Evolutionary conservation across 2,113 vertebrate species (phyloP), one percentile per base, ranked within the genome.

Genomic region (Asarcornis scutulata): DNA sequence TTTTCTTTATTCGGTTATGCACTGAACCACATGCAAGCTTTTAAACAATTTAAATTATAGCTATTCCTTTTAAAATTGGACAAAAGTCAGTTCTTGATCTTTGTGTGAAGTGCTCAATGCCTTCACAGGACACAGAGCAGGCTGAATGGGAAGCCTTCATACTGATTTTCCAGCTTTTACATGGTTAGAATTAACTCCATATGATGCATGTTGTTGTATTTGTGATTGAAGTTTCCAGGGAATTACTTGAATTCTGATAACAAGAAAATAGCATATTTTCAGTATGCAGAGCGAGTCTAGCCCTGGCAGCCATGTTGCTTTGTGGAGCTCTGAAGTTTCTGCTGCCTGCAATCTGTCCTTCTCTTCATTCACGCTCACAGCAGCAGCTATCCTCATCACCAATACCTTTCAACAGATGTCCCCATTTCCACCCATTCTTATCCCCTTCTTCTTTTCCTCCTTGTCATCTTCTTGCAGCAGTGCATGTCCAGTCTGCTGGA

Each of bases 211-310:
- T 53, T 78, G 32, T 86, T 94, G 59, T 67, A 31, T 68, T 81
- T 17, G 13, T 75, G 68, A 76, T 64, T 83, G n/a, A 74, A 34
- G 20, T 85, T 93, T 71, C 67, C 60, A 63, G 23, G 34, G 40
- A 91, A 60, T 59, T 5, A 29, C 73, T 48, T 79, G 17, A 86
- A 50, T 91, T 91, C 52, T 31, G 55, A 50, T 50, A 77, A 52
- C 32, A 66, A 53, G 71, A 77, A 13, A 27, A 17, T 2, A 6
- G 10, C 74, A 17, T 55, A 3, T 83, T 89, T 83, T 74, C 42
- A 62, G 8, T 31, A 13, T 8, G 31, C 58, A 26, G 17, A 0
- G 0, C 1, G 23, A 73, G 42, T 25, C 66, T 31, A 27, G 44
- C 17, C 2, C 1, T 0, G 7, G 44, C 72, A 77, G 50, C 48